Evolutionary conservation across 2,888 invertebrate species (phyloP).

Genomic region (Lingula anatina): DNA sequence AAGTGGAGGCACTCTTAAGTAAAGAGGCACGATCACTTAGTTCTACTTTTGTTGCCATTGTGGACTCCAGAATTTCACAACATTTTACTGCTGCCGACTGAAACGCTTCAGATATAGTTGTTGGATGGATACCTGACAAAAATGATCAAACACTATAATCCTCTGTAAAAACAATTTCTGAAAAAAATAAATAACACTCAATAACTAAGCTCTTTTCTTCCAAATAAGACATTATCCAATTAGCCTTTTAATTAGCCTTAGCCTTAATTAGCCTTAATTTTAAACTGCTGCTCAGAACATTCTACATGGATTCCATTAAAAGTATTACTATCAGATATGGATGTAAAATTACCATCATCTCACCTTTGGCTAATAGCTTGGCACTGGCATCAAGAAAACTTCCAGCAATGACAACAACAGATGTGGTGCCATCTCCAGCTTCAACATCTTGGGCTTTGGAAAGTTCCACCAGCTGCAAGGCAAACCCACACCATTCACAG

Average conservation of each 20-base stretch:
- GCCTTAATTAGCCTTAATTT: no score
- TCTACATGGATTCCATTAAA: no score
- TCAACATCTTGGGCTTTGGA: slow-evolving; percentile 98
- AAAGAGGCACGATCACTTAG: slow-evolving; percentile 80
- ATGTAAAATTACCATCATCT: no score
- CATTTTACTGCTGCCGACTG: slow-evolving; percentile 72
- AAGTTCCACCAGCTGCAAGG: slow-evolving; percentile 82
- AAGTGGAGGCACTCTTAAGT: slow-evolving; percentile 92
- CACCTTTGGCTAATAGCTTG: slow-evolving; percentile 75
- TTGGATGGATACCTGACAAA: slow-evolving; percentile 86
- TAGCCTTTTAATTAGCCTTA: no score
- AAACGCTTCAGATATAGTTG: slow-evolving; percentile 94
- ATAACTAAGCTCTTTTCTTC: no score
- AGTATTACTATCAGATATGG: no score
- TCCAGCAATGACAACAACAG: slow-evolving; percentile 96
- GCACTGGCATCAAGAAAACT: slow-evolving; percentile 91
- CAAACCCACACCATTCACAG: slow-evolving; percentile 1
- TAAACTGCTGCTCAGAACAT: no score
- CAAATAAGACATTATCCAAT: no score
- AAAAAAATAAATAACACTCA: background rate
- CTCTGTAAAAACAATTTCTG: no score
- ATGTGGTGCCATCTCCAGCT: slow-evolving; percentile 98
- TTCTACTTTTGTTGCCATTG: slow-evolving; percentile 81
- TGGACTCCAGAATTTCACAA: slow-evolving; percentile 67
- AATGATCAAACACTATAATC: background rate